These are phyloP conservation scores for Anser cygnoides DNA, from an alignment of 2,113 vertebrate genomes.

Conservation along the genomic window DNA sequence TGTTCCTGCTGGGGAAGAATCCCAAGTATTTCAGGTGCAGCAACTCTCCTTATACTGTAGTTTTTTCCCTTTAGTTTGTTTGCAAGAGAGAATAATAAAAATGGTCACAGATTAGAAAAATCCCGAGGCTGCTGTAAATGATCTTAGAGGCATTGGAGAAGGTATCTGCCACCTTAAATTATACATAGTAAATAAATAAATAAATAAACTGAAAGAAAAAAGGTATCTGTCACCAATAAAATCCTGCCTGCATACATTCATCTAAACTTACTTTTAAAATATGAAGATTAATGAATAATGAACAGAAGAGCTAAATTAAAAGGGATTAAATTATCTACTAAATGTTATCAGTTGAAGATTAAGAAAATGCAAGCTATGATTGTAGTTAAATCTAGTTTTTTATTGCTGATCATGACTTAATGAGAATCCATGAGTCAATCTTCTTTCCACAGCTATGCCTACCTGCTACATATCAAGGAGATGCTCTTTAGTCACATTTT, in stretches of 20 bases:
- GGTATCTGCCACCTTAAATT: background rate
- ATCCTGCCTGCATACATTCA: background rate
- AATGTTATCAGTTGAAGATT: background rate
- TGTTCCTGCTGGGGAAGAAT: background rate
- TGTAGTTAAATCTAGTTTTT: background rate
- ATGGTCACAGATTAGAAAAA: background rate
- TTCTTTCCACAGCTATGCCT: background rate
- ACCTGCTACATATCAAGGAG: background rate
- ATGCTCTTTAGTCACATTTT: background rate
- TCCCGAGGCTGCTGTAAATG: background rate
- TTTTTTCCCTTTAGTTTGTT: background rate
- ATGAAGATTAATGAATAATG: background rate
- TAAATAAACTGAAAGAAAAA: background rate
- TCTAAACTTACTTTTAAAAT: background rate
- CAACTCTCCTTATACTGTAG: background rate
- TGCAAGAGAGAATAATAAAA: background rate
- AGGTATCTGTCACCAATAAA: background rate
- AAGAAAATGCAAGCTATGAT: background rate
- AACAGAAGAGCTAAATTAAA: background rate
- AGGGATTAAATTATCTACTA: background rate
- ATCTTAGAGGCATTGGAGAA: background rate
- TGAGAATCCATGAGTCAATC: background rate
- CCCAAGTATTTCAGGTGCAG: background rate
- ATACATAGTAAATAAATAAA: background rate
- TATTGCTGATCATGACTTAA: background rate